Evolutionary conservation across 2,888 invertebrate genomes (phyloP).

Genomic region (Spodoptera picta): DNA sequence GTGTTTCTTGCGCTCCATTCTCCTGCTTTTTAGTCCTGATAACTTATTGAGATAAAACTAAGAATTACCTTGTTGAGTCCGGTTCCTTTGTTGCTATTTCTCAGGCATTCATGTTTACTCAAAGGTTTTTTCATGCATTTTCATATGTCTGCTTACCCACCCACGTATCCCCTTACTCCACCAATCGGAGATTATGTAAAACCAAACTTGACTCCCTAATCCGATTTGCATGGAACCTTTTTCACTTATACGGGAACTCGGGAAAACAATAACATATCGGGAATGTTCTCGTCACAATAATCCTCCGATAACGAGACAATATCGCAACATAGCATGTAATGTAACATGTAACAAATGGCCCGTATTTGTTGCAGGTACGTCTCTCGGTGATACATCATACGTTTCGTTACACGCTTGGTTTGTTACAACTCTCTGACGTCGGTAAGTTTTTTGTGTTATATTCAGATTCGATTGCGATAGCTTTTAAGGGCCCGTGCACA

Average conservation of each 20-base stretch:
- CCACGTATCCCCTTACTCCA: not conserved
- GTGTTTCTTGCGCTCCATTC: conserved; percentile 30
- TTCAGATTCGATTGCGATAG: conserved; percentile 1
- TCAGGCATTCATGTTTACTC: not conserved
- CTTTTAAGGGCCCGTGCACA: not conserved
- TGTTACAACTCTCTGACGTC: conserved; percentile 30
- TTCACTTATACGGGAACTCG: conserved; percentile 6
- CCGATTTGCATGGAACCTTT: conserved; percentile 12
- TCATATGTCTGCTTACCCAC: too few relatives aligned
- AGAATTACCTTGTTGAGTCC: too few relatives aligned
- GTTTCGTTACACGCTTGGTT: conserved; percentile 61
- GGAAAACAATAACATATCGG: conserved; percentile 33
- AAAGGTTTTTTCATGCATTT: not conserved
- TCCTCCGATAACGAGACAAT: conserved; percentile 52
- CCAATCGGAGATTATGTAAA: conserved; percentile 28
- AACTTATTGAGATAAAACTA: too few relatives aligned
- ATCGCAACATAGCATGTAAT: conserved; percentile 8
- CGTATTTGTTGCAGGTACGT: conserved; percentile 58
- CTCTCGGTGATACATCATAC: conserved; percentile 39
- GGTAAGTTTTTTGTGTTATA: conserved; percentile 24
- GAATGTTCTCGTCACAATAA: conserved; percentile 25
- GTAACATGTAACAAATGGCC: conserved; percentile 47
- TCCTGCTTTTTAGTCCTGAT: conserved; percentile 1
- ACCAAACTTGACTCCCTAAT: conserved; percentile 6
- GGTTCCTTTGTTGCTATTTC: too few relatives aligned